Evolutionary conservation across 1,140 invertebrate species (phyloP).

Genomic region (Drosophila bifasciata): DNA sequence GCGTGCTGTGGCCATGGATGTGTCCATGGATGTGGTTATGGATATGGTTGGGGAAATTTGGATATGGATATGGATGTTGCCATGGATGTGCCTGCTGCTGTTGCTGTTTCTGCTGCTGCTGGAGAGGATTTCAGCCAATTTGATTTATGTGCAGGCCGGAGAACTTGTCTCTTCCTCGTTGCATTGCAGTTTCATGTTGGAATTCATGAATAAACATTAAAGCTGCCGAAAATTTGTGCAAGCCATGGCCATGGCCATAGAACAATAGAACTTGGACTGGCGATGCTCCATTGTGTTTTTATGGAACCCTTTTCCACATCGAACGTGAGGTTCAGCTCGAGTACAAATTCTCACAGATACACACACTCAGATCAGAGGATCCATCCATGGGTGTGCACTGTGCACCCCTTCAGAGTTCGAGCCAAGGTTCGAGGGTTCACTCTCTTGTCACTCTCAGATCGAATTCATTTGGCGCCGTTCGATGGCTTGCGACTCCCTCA

Average conservation of each 20-base stretch:
- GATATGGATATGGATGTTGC: constrained; percentile 3
- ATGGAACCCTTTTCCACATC: constrained; percentile 51
- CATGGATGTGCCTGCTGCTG: constrained; percentile 5
- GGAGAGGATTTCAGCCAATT: constrained; percentile 59
- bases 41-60: constrained; percentile 3
- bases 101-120: not conserved
- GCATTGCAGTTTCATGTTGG: constrained; percentile 78
- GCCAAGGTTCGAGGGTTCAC: constrained; percentile 5
- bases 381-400: constrained; percentile 3
- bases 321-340: constrained; percentile 72
- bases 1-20: constrained; percentile 59
- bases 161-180: constrained; percentile 68
- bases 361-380: constrained; percentile 29
- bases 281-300: constrained; percentile 78
- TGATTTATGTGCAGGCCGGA: constrained; percentile 65
- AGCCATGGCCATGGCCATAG: constrained; percentile 16
- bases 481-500: constrained; percentile 20
- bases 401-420: constrained; percentile 20
- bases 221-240: constrained; percentile 73
- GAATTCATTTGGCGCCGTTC: constrained; percentile 52
- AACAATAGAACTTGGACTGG: constrained; percentile 68
- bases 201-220: constrained; percentile 82
- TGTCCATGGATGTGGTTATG: constrained; percentile 29
- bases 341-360: constrained; percentile 58
- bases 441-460: constrained; percentile 56